Percentiles rank a stretch among this genome's conserved stretches.
These are phyloP conservation scores for Hystrix cristata DNA, from an alignment of 2,113 vertebrate genomes.

Conservation along the genomic window DNA sequence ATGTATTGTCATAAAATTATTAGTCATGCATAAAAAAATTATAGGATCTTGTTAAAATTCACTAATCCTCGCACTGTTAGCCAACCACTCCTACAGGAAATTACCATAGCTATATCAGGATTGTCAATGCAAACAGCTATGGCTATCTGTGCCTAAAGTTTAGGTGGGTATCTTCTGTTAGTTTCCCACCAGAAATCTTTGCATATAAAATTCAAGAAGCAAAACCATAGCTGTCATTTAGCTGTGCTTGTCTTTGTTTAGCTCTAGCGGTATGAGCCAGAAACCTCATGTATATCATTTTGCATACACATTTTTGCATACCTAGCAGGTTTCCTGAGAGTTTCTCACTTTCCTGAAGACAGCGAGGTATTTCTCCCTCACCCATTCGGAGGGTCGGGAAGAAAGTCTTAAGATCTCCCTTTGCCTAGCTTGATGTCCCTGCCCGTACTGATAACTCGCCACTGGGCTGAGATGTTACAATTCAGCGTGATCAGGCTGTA, in stretches of 20 bases:
- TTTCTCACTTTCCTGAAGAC: background rate
- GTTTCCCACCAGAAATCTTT: background rate
- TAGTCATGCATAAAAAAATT: background rate
- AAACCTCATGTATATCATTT: background rate
- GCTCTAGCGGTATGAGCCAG: background rate
- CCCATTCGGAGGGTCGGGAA: background rate
- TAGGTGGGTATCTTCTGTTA: background rate
- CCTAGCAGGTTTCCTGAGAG: background rate
- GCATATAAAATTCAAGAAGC: background rate
- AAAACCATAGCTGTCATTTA: background rate
- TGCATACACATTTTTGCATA: background rate
- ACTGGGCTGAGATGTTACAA: background rate
- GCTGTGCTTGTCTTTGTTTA: background rate
- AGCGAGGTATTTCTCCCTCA: background rate
- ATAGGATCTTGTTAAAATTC: constrained; percentile 38
- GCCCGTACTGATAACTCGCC: background rate
- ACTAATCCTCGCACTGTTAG: background rate
- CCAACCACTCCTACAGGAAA: background rate
- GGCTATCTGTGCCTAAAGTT: background rate
- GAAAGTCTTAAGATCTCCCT: background rate
- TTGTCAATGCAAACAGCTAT: background rate
- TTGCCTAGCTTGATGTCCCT: background rate
- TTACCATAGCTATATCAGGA: background rate
- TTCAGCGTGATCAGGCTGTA: background rate
- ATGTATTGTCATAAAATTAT: constrained; percentile 18